A percentile compares a stretch with the other conserved stretches of the same genome.
Conservation (phyloP, 2,113 vertebrate species). For the Larimichthys polyactis region DNA sequence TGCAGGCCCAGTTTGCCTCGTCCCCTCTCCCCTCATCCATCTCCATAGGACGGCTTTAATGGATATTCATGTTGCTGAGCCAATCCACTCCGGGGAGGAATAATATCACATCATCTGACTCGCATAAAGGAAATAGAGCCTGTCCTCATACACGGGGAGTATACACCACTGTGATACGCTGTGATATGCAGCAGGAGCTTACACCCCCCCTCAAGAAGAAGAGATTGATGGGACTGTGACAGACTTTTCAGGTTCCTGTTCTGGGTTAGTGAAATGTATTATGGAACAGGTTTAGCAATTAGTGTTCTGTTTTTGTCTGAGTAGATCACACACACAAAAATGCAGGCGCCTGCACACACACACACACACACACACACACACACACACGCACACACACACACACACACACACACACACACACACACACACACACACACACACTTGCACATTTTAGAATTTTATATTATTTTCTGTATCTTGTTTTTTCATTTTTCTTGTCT, state of each 20-base stretch:
- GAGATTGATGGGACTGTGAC: constrained; percentile 31
- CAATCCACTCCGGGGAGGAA: constrained; percentile 79
- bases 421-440: background rate
- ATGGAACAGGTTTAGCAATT: background rate
- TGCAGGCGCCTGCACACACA: too few species aligned
- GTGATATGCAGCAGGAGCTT: constrained; percentile 51
- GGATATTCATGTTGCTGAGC: constrained; percentile 82
- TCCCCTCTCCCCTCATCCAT: constrained; percentile 81
- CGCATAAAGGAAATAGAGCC: constrained; percentile 79
- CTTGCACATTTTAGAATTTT: background rate
- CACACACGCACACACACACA: too few species aligned
- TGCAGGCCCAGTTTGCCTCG: constrained; percentile 66
- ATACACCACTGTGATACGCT: constrained; percentile 48
- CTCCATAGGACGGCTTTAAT: constrained; percentile 81
- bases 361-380: background rate
- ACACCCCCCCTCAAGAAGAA: constrained; percentile 1
- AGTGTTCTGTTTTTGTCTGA: background rate
- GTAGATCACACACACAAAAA: background rate
- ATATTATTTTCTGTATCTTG: background rate
- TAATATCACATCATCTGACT: constrained; percentile 81
- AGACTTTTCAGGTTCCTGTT: constrained; percentile 34
- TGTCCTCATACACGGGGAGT: constrained; percentile 66
- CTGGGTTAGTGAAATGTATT: constrained; percentile 11
- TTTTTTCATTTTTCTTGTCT: background rate
- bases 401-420: background rate